These are phyloP conservation scores for Tyria jacobaeae DNA, from an alignment of 2,888 invertebrate genomes.

Conservation along the genomic window DNA sequence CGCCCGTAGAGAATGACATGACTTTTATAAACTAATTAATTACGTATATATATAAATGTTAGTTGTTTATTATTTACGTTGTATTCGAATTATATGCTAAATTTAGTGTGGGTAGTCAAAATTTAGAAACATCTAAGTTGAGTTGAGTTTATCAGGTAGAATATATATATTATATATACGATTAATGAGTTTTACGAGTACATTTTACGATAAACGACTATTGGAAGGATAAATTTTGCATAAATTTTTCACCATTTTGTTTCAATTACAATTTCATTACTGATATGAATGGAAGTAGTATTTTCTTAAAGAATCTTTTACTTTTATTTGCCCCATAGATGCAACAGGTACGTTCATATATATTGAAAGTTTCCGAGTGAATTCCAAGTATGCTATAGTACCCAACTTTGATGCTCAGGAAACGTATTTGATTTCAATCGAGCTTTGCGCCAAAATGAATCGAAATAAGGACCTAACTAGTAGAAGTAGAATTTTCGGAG, in stretches of 20 bases:
- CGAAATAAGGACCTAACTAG: slow-evolving; percentile 19
- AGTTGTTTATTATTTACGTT: no score
- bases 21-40: no score
- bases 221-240: neutral
- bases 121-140: no score
- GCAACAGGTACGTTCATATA: slow-evolving; percentile 16
- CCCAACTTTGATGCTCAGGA: slow-evolving; percentile 28
- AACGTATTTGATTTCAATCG: slow-evolving; percentile 37
- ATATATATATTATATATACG: no score
- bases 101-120: no score
- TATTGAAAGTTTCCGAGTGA: slow-evolving; percentile 23
- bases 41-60: no score
- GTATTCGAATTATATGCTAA: no score
- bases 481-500: slow-evolving; percentile 30
- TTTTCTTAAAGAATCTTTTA: neutral
- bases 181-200: no score
- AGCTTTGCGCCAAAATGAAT: slow-evolving; percentile 16
- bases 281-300: slow-evolving; percentile 1
- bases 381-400: slow-evolving; percentile 14
- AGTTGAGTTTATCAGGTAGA: no score
- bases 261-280: neutral
- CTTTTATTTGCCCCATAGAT: neutral
- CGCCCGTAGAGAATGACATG: no score
- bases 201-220: no score
- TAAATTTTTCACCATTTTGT: neutral